These are phyloP conservation scores for Diadumene lineata DNA, from an alignment of 92 coral and sea anemone species.

Conservation along the genomic window DNA sequence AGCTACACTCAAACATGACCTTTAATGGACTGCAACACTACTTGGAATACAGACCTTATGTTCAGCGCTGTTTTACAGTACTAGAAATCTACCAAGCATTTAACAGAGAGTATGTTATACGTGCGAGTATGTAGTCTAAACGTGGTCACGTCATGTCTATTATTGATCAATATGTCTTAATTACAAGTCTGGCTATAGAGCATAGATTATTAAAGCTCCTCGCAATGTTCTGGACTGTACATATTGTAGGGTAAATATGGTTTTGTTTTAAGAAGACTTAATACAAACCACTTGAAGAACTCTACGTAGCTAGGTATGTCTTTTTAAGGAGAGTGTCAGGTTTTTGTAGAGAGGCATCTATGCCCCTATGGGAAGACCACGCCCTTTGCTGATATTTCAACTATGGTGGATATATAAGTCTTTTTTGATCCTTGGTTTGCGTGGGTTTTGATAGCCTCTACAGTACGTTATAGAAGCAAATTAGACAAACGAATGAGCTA, in stretches of 20 bases:
- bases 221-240: background rate
- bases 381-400: conserved; percentile 9
- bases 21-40: background rate
- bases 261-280: background rate
- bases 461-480: too few relatives aligned
- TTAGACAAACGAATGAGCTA: too few relatives aligned
- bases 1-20: background rate
- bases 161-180: background rate
- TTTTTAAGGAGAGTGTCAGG: conserved; percentile 22
- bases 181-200: background rate
- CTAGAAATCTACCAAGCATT: background rate
- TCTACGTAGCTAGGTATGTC: background rate
- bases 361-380: conserved; percentile 19
- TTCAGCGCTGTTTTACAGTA: background rate
- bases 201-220: background rate
- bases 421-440: background rate
- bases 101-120: background rate
- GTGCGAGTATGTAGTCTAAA: background rate
- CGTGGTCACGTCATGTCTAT: background rate
- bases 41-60: background rate
- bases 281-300: background rate
- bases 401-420: conserved; percentile 5
- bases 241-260: background rate
- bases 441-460: background rate
- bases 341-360: background rate